phyloP scores from a whole-genome alignment of 2,797 vertebrate species.

The Furcifer pardalis region DNA sequence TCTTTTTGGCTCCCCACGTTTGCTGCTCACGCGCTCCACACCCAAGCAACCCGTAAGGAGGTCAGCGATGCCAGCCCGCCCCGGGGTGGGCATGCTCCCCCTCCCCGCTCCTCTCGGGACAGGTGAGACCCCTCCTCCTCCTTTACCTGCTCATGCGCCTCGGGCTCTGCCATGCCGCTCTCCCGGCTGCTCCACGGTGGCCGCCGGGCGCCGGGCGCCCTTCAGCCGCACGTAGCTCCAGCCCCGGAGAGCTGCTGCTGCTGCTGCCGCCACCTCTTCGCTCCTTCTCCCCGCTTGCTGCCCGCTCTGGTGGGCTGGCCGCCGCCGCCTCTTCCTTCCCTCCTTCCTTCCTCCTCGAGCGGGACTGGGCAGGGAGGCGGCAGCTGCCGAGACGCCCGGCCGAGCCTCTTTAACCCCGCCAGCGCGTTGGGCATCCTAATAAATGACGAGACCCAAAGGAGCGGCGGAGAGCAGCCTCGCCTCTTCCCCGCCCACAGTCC shows the following conservation, averaged over 20 bases:
- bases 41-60: no score
- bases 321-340: no score
- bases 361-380: no score
- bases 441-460: not conserved
- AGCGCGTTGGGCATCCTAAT: not conserved
- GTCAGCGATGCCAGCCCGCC: not conserved
- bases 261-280: no score
- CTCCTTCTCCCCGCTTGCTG: no score
- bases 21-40: no score
- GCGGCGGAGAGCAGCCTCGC: not conserved
- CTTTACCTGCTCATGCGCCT: not conserved
- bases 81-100: not conserved
- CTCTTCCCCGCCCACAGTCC: not conserved
- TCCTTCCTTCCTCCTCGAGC: not conserved
- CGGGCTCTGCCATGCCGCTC: not conserved
- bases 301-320: no score
- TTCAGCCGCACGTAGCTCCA: not conserved
- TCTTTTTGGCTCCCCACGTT: no score
- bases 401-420: slow-evolving; percentile 14
- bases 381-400: not conserved
- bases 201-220: not conserved
- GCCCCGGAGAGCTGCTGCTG: no score
- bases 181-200: not conserved
- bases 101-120: not conserved
- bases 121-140: not conserved